Evolutionary conservation across 2,888 invertebrate genomes (phyloP).

Genomic region (Drosophila borborema): DNA sequence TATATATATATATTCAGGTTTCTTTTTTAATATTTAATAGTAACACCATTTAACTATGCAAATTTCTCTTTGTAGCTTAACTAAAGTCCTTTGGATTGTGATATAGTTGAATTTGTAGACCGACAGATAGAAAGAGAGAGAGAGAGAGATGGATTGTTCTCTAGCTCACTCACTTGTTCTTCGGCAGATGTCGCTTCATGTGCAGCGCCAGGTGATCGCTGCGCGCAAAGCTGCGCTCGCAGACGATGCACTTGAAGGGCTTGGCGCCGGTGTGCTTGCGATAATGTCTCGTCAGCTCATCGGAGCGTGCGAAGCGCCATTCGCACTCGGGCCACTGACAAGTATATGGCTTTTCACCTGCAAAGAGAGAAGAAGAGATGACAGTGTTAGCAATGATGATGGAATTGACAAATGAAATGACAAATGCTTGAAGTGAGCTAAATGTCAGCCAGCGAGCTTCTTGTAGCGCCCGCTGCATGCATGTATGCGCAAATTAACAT

Average conservation of each 20-base stretch:
- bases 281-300: constrained; percentile 98
- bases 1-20: constrained; percentile 46
- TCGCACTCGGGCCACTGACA: constrained; percentile 99
- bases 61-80: constrained; percentile 51
- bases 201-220: constrained; percentile 98
- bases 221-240: constrained; percentile 97
- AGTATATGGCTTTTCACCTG: constrained; percentile 98
- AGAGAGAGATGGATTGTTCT: constrained; percentile 1
- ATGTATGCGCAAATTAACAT: constrained; percentile 65
- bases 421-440: not conserved
- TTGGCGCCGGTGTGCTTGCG: constrained; percentile 98
- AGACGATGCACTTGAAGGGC: constrained; percentile 98
- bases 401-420: constrained; percentile 3
- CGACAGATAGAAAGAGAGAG: not conserved
- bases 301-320: constrained; percentile 98
- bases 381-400: not conserved
- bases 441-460: constrained; percentile 43
- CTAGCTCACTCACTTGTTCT: constrained; percentile 85
- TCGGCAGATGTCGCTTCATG: constrained; percentile 98
- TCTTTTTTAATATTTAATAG: constrained; percentile 46
- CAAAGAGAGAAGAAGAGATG: constrained; percentile 55
- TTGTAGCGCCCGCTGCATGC: constrained; percentile 39
- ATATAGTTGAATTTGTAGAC: constrained; percentile 64
- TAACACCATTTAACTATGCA: constrained; percentile 61
- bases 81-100: constrained; percentile 84